Conservation (phyloP, 1,140 invertebrate species). For the Xylocopa sonorina region DNA sequence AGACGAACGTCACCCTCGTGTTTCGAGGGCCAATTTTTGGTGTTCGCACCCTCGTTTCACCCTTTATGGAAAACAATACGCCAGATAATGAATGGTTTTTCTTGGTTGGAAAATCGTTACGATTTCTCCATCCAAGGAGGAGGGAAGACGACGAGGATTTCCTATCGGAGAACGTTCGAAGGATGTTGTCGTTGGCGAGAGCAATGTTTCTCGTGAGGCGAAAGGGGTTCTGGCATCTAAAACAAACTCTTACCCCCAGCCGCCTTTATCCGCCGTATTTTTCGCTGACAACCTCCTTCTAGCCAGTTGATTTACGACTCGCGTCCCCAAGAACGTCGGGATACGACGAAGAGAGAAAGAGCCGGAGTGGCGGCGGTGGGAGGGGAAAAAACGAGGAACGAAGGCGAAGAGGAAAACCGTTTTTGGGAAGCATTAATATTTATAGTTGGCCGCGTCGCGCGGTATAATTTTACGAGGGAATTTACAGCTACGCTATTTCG, state of each 20-base stretch:
- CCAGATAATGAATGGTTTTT: neutral
- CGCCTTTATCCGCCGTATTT: constrained; percentile 71
- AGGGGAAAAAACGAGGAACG: constrained; percentile 21
- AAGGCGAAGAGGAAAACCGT: constrained; percentile 65
- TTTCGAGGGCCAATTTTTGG: neutral
- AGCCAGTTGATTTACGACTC: constrained; percentile 68
- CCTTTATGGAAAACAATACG: neutral
- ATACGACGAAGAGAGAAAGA: constrained; percentile 1
- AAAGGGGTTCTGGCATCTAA: constrained; percentile 70
- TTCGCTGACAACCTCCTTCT: constrained; percentile 74
- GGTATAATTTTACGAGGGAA: constrained; percentile 68
- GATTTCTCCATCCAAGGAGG: no score
- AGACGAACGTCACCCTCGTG: neutral
- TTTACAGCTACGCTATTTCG: constrained; percentile 62
- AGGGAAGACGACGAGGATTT: neutral
- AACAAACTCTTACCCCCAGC: constrained; percentile 70
- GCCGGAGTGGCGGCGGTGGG: neutral
- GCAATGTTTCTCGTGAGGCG: constrained; percentile 60
- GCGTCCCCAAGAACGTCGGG: constrained; percentile 33
- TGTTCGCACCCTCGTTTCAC: neutral
- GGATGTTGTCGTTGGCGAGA: constrained; percentile 55
- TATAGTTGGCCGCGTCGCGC: constrained; percentile 67
- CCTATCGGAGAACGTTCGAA: constrained; percentile 31
- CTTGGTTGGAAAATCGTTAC: constrained; percentile 2
- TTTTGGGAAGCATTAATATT: constrained; percentile 74